Base-by-base conservation (phyloP, 1,140 invertebrate species). In the Varroa destructor region DNA sequence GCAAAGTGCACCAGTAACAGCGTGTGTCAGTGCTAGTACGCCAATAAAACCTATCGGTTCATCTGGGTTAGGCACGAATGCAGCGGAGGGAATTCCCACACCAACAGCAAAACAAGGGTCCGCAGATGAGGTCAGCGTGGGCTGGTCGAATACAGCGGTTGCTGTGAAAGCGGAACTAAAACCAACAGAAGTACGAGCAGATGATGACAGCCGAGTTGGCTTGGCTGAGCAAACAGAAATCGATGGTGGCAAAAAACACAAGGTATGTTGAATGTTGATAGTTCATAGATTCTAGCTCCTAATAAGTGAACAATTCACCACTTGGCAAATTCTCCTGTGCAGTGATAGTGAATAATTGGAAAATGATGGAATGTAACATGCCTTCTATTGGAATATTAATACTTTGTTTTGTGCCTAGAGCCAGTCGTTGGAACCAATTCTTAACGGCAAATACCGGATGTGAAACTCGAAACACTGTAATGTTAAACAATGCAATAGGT, bases 201-300 rank as follows among this genome's bases (percentile, higher is more conserved):
- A 67, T 12, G 46, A 5, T 40, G 61, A 67, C 3, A 67, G 36
- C 8, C 40, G 36, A 40, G 46, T 12, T 4, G 40, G 40, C 12
- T 12, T 67, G 37, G 12, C 12, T 67, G 61, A 67, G 37, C 61
- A 67, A 8, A 14, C 14, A 37, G 61, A 67, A 46, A 40, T 67
- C 10, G 61, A 67, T 37, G 36, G 61, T 67, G 37, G 61, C 12
- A 67, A 72, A 72, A 58, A 71, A 56, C 71, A 76, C 37, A 71
- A 78, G 67, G 74, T 74, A 73, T 54, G n/a, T 72, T 61, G 37
- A 51, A 51, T 51, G 25, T 25, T 25, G 25, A 25, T 25, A 25
- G 25, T 25, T 25, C 25, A 25, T 25, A 25, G 25, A 25, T 25
- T 25, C 25, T 25, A 25, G 25, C 25, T 25, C 25, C 25, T 25